Conservation (phyloP, 92 coral and sea anemone species). For the Epizoanthus rinbou region DNA sequence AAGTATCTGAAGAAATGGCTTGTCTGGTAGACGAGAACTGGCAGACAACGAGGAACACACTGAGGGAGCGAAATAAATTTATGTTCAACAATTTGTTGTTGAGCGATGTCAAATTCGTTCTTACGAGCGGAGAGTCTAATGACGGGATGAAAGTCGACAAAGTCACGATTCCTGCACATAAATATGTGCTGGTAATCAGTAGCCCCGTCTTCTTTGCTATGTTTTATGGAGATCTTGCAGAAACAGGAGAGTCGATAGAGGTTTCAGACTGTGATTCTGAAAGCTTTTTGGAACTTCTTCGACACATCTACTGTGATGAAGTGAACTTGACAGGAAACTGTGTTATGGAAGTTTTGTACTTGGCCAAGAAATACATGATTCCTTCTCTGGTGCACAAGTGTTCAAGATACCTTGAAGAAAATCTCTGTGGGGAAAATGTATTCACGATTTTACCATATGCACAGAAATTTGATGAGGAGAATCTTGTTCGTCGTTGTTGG, state of each 20-base stretch:
- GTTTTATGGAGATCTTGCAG: constrained; percentile 72
- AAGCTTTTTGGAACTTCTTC: constrained; percentile 66
- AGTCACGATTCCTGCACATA: constrained; percentile 64
- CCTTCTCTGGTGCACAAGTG: constrained; percentile 58
- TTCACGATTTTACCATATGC: constrained; percentile 56
- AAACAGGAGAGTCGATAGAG: constrained; percentile 53
- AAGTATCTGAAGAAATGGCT: not conserved
- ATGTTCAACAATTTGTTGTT: constrained; percentile 25
- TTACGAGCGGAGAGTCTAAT: constrained; percentile 2
- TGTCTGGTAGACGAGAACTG: constrained; percentile 25
- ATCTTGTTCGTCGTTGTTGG: constrained; percentile 59
- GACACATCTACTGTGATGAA: constrained; percentile 64
- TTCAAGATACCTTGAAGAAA: constrained; percentile 49
- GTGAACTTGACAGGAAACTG: constrained; percentile 49
- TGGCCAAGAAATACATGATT: constrained; percentile 67
- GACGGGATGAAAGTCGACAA: constrained; percentile 2
- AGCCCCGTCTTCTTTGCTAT: constrained; percentile 74
- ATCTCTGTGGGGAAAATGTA: constrained; percentile 55
- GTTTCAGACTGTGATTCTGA: constrained; percentile 65
- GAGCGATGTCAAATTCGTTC: constrained; percentile 48
- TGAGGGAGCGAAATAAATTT: constrained; percentile 58
- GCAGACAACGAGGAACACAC: constrained; percentile 52
- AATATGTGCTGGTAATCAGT: constrained; percentile 64
- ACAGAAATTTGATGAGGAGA: constrained; percentile 47
- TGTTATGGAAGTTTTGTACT: constrained; percentile 59